Conservation (phyloP, 2,797 vertebrate species). For the Gymnothorax javanicus region DNA sequence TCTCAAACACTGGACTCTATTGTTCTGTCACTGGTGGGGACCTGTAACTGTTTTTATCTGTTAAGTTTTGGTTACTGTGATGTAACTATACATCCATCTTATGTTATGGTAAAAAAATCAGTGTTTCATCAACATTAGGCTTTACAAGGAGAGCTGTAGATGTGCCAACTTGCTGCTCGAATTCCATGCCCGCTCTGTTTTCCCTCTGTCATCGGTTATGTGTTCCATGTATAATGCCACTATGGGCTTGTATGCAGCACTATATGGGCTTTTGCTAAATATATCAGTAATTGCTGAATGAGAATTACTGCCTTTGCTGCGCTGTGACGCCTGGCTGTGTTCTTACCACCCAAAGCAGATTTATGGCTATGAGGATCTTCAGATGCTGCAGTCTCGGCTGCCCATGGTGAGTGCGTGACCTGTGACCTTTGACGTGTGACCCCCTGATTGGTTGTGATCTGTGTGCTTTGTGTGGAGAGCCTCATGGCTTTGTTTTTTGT, state of each 20-base stretch:
- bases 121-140: neutral
- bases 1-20: neutral
- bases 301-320: neutral
- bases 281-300: neutral
- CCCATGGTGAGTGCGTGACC: conserved; percentile 84
- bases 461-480: neutral
- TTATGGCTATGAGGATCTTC: conserved; percentile 95
- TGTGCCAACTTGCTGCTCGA: neutral
- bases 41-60: no score
- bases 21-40: no score
- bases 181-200: neutral
- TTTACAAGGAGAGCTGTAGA: neutral
- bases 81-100: no score
- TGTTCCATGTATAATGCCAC: neutral
- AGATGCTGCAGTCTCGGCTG: conserved; percentile 93
- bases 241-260: neutral
- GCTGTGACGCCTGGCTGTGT: neutral
- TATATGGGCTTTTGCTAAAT: neutral
- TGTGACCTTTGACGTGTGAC: no score
- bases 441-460: neutral
- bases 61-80: no score
- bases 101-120: neutral
- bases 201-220: neutral
- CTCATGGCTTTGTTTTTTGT: neutral
- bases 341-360: conserved; percentile 79